Evolutionary conservation across 2,888 invertebrate genomes (phyloP).

Genomic region (Brassicogethes aeneus): DNA sequence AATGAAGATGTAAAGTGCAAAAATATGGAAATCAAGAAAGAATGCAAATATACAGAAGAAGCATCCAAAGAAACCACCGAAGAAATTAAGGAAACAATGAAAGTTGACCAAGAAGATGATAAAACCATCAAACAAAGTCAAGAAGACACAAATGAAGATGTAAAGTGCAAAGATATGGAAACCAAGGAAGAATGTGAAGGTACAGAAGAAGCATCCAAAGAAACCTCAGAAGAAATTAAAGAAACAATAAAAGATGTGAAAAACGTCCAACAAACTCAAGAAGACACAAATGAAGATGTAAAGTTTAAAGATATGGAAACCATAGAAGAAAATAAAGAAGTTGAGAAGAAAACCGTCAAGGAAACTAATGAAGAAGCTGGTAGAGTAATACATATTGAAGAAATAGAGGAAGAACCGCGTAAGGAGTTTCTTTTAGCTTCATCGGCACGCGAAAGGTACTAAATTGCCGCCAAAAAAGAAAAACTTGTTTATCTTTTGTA

Average conservation of each 20-base stretch:
- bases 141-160: no score
- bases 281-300: not conserved
- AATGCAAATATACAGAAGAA: no score
- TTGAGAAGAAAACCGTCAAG: no score
- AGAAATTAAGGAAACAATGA: not conserved
- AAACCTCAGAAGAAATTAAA: not conserved
- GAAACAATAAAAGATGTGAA: no score
- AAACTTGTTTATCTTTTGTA: slow-evolving; percentile 20
- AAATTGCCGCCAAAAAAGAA: slow-evolving; percentile 3
- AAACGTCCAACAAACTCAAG: no score
- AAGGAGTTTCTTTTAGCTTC: slow-evolving; percentile 56
- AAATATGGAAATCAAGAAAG: not conserved
- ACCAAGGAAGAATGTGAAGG: no score
- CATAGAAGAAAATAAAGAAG: no score
- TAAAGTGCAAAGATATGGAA: no score
- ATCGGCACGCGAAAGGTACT: slow-evolving; percentile 55
- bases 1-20: not conserved
- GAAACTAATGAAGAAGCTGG: not conserved
- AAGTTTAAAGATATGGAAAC: not conserved
- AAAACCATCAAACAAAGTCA: no score
- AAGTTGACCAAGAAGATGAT: slow-evolving; percentile 2
- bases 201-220: not conserved
- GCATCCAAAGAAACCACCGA: no score
- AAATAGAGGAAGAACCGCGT: slow-evolving; percentile 21
- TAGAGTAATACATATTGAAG: no score